Evolutionary conservation across 2,888 invertebrate species (phyloP), one percentile per base, ranked within the genome.

Genomic region (Linhomoeus sp.): DNA sequence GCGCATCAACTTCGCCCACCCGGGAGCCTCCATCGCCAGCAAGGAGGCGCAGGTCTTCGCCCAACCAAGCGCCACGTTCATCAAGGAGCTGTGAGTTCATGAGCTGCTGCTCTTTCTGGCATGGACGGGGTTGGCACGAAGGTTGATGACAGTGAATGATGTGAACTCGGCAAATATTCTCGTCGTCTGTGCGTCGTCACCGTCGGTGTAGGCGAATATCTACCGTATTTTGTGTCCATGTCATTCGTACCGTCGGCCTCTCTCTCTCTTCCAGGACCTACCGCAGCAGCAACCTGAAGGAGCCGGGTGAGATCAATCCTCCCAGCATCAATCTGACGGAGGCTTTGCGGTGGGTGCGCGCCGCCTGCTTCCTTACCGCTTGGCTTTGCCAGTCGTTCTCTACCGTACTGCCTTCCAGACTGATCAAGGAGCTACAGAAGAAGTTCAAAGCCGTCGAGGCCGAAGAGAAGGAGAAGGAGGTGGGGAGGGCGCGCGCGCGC

Each of bases 341-440:
- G 14, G 92, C 92, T 26, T 92, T 90, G 70, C 77, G 94, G 55
- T n/a, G n/a, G n/a, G n/a, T n/a, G n/a, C n/a, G n/a, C n/a, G n/a
- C n/a, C n/a, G n/a, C n/a, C n/a, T n/a, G n/a, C n/a, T n/a, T n/a
- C n/a, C n/a, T n/a, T n/a, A n/a, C n/a, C n/a, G n/a, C n/a, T n/a
- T n/a, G n/a, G n/a, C n/a, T n/a, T n/a, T n/a, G n/a, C n/a, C n/a
- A n/a, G n/a, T n/a, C n/a, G n/a, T n/a, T n/a, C n/a, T n/a, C n/a
- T n/a, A n/a, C n/a, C n/a, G n/a, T n/a, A n/a, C n/a, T n/a, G n/a
- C n/a, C n/a, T n/a, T n/a, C n/a, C n/a, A n/a, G n/a, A n/a, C 74
- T 97, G 46, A 97, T 99, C 59, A 99, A 99, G 69, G 97, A 99
- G 71, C 86, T 90, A 29, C 97, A 99, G 72, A 90, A 97, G 68